These are phyloP conservation scores for Aspiorhynchus laticeps DNA, from an alignment of 2,113 vertebrate genomes.

Conservation along the genomic window DNA sequence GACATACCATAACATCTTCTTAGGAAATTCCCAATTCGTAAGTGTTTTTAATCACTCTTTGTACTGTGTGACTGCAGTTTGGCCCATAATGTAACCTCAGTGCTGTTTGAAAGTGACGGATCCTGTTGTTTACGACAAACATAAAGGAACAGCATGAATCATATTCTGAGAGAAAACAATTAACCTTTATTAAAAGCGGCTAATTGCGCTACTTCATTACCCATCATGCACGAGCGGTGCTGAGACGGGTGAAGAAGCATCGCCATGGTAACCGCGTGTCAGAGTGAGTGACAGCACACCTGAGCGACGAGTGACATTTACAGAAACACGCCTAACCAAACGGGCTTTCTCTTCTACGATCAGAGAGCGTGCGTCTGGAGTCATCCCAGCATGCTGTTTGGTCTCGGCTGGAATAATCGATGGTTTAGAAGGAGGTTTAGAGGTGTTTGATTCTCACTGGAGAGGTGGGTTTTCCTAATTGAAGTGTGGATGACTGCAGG, in stretches of 20 bases:
- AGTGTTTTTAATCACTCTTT: neutral
- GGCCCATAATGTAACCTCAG: neutral
- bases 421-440: no score
- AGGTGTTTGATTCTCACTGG: no score
- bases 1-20: neutral
- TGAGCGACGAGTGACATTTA: no score
- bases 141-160: constrained; percentile 20
- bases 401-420: no score
- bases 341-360: no score
- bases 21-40: neutral
- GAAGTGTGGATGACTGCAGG: no score
- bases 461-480: no score
- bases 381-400: no score
- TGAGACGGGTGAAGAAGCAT: constrained; percentile 4
- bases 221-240: neutral
- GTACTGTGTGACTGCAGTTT: neutral
- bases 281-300: no score
- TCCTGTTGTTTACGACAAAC: constrained; percentile 12
- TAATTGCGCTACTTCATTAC: constrained; percentile 40
- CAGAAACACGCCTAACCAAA: no score
- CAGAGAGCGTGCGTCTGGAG: no score
- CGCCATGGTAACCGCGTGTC: no score
- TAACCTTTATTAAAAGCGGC: constrained; percentile 35
- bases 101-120: constrained; percentile 11
- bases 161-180: constrained; percentile 49